phyloP scores from a whole-genome alignment of 1,140 invertebrate genomes.

The Drosophila malerkotliana region DNA sequence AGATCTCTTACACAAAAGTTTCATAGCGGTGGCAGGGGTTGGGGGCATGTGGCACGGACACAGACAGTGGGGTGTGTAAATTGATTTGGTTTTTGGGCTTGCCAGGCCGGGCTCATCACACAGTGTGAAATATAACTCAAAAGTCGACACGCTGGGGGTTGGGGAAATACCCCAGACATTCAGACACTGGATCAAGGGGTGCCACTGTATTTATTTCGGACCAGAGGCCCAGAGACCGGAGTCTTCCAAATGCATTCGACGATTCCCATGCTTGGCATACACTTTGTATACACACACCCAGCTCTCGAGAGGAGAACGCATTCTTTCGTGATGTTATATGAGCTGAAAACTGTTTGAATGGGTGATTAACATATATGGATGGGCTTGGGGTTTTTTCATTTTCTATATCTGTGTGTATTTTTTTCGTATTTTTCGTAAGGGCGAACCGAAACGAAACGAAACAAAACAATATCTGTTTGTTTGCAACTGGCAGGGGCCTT shows the following conservation, averaged over 20 bases:
- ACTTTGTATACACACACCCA: conserved; percentile 4
- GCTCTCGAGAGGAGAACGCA: conserved; percentile 30
- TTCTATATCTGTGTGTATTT: not conserved
- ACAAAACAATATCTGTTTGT: conserved; percentile 34
- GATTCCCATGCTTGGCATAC: conserved; percentile 23
- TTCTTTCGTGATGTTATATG: conserved; percentile 66
- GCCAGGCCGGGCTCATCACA: conserved; percentile 35
- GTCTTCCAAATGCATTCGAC: conserved; percentile 52
- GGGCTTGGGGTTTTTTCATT: conserved; percentile 16
- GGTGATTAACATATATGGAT: conserved; percentile 72
- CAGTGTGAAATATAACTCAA: conserved; percentile 50
- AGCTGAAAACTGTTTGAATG: conserved; percentile 65
- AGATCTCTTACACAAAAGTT: conserved; percentile 45
- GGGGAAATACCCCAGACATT: conserved; percentile 13
- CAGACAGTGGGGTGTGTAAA: conserved; percentile 61
- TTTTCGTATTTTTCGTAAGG: conserved; percentile 9
- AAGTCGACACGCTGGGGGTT: conserved; percentile 17
- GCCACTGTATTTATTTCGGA: conserved; percentile 52
- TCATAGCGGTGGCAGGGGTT: not conserved
- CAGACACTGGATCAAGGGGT: conserved; percentile 58
- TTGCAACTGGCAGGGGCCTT: conserved; percentile 9
- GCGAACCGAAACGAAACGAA: conserved; percentile 10
- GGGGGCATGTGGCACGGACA: not conserved
- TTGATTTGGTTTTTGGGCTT: conserved; percentile 65
- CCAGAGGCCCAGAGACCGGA: not conserved